A percentile compares a stretch with the other conserved stretches of the same genome.
Evolutionary conservation across 2,113 vertebrate species (phyloP).

Genomic region (Gobius niger): DNA sequence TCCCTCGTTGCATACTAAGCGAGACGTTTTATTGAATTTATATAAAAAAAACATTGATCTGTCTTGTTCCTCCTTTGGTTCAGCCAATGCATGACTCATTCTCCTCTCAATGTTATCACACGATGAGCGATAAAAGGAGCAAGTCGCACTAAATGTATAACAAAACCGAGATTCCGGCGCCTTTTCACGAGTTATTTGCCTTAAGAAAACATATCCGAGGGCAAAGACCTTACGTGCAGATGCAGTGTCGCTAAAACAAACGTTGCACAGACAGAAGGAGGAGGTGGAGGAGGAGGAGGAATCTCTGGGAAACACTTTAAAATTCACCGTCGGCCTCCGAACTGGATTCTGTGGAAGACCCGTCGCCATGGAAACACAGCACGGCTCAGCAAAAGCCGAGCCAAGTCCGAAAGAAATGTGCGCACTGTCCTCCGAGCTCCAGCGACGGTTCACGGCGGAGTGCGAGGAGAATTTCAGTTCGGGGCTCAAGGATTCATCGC

Average conservation of each 20-base stretch:
- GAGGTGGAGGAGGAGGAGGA: constrained; percentile 22
- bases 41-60: no score
- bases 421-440: neutral
- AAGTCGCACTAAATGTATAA: neutral
- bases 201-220: neutral
- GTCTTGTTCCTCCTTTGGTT: neutral
- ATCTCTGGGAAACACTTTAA: constrained; percentile 69
- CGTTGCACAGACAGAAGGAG: constrained; percentile 19
- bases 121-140: neutral
- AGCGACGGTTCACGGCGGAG: no score
- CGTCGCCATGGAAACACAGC: constrained; percentile 72
- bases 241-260: constrained; percentile 1
- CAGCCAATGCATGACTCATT: neutral
- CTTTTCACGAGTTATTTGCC: neutral
- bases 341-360: constrained; percentile 63
- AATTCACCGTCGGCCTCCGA: constrained; percentile 69
- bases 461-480: no score
- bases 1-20: no score
- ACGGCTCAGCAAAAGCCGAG: constrained; percentile 33
- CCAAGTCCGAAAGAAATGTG: constrained; percentile 11
- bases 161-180: neutral
- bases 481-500: no score
- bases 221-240: neutral
- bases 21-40: no score
- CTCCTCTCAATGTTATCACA: neutral